Base-by-base conservation (phyloP, 2,888 invertebrate species). In the Endomychus coccineus region DNA sequence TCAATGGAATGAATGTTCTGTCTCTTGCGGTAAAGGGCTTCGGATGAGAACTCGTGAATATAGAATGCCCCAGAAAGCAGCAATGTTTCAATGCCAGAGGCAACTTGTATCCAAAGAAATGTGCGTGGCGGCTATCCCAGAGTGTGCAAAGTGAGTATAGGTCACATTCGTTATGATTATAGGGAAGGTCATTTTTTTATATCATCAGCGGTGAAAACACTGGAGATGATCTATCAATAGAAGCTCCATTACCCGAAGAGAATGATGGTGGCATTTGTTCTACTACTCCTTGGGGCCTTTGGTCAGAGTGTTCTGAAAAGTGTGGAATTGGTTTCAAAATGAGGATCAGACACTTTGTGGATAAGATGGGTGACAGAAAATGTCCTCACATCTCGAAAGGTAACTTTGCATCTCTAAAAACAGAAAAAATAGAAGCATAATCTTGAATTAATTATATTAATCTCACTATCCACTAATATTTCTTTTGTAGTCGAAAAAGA, bases 21-120 rank as follows among this genome's bases (percentile, higher is more conserved):
- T 86, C 22, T 75, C 78, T 16, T 95, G 94, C 66, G 94, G 92
- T 39, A 85, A 85, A 69, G 94, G 94, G 15, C 71, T 81, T 45
- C 74, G 87, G 54, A 82, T 84, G 75, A 73, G 90, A 51, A 79
- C 75, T 38, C 74, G 92, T 38, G 64, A 71, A 45, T 91, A 87
- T 67, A 62, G 70, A 44, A 64, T 78, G 64, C 78, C 81, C 27
- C 74, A 80, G 53, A 79, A 81, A 58, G 91, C 92, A 4, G 68
- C 68, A 46, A 77, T 78, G 75, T 70, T 77, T 54, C 66, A 74
- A 46, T 83, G 83, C 60, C 71, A 76, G 50, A 67, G 83, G 17
- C 83, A 91, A 64, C 68, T 95, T 55, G 73, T 86, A 27, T 77
- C 82, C 36, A 90, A 89, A 65, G 92, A 94, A 71, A 87, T 90